Evolutionary conservation across 1,140 invertebrate species (phyloP).

Genomic region (Augochlora pura): DNA sequence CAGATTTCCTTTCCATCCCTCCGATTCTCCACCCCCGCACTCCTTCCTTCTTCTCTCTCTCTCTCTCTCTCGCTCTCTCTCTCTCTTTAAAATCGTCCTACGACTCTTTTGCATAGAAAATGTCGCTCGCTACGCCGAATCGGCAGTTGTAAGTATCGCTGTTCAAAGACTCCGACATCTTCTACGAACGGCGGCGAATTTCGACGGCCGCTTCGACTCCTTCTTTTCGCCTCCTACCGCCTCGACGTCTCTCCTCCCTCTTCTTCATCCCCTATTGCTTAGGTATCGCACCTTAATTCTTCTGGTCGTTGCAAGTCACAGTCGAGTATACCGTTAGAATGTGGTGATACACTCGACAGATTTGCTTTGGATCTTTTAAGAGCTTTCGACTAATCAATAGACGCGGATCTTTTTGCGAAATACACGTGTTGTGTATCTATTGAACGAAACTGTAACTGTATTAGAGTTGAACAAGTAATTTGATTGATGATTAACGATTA

Average conservation of each 20-base stretch:
- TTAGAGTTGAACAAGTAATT: no score
- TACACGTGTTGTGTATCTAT: no score
- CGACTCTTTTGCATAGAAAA: slow-evolving; percentile 78
- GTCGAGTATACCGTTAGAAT: not conserved
- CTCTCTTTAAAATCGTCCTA: slow-evolving; percentile 35
- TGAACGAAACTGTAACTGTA: no score
- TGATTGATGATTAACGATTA: no score
- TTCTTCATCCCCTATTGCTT: not conserved
- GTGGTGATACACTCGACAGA: no score
- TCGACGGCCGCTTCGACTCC: not conserved
- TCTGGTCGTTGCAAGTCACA: no score
- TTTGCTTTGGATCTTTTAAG: no score
- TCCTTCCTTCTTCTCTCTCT: slow-evolving; percentile 15
- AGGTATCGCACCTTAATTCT: no score
- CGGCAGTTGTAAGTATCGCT: slow-evolving; percentile 62
- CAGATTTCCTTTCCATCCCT: slow-evolving; percentile 43
- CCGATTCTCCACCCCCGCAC: slow-evolving; percentile 21
- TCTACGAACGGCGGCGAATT: slow-evolving; percentile 38
- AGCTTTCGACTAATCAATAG: no score
- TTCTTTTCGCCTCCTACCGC: not conserved
- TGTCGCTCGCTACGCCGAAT: slow-evolving; percentile 63
- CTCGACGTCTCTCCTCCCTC: not conserved
- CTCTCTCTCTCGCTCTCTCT: slow-evolving; percentile 17
- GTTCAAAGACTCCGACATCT: slow-evolving; percentile 49
- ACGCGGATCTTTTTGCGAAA: no score